A percentile compares a stretch with the other conserved stretches of the same genome.
These are phyloP conservation scores for Crambe crambe DNA, from an alignment of 37 sponge, comb jelly and placozoan genomes.

Conservation along the genomic window DNA sequence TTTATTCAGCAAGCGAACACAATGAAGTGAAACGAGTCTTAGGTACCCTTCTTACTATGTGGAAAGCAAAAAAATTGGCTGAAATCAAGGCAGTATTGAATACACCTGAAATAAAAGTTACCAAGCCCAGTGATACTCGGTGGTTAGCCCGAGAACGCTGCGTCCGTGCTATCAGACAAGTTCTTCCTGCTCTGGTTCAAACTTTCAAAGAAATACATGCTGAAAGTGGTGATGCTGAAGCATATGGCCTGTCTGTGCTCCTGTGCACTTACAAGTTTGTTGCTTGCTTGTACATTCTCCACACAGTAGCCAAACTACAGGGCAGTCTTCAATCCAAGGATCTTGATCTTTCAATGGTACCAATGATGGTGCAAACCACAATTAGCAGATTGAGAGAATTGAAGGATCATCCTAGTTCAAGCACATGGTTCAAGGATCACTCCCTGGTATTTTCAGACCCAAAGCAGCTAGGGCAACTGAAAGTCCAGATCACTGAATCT, in stretches of 20 bases:
- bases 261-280: slow-evolving; percentile 35
- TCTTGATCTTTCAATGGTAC: slow-evolving; percentile 13
- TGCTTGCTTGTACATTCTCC: slow-evolving; percentile 36
- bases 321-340: slow-evolving; percentile 14
- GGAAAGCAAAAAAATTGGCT: slow-evolving; percentile 46
- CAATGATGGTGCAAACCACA: slow-evolving; percentile 14
- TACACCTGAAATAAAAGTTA: slow-evolving; percentile 40
- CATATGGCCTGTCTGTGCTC: slow-evolving; percentile 39
- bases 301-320: slow-evolving; percentile 20
- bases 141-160: slow-evolving; percentile 35
- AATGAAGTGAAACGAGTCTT: slow-evolving; percentile 7
- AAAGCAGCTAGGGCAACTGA: slow-evolving; percentile 6
- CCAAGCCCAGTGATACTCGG: slow-evolving; percentile 55
- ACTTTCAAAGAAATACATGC: slow-evolving; percentile 28
- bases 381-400: slow-evolving; percentile 10
- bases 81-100: slow-evolving; percentile 24
- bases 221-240: slow-evolving; percentile 64
- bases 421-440: slow-evolving; percentile 49
- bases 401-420: slow-evolving; percentile 15
- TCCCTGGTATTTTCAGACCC: slow-evolving; percentile 20
- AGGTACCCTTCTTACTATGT: slow-evolving; percentile 24
- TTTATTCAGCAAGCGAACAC: slow-evolving; percentile 6
- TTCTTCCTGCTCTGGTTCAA: slow-evolving; percentile 19
- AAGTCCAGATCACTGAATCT: slow-evolving; percentile 12
- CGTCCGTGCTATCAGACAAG: slow-evolving; percentile 27